Base-by-base conservation (phyloP, 1,140 invertebrate species). In the Coptotermes formosanus region DNA sequence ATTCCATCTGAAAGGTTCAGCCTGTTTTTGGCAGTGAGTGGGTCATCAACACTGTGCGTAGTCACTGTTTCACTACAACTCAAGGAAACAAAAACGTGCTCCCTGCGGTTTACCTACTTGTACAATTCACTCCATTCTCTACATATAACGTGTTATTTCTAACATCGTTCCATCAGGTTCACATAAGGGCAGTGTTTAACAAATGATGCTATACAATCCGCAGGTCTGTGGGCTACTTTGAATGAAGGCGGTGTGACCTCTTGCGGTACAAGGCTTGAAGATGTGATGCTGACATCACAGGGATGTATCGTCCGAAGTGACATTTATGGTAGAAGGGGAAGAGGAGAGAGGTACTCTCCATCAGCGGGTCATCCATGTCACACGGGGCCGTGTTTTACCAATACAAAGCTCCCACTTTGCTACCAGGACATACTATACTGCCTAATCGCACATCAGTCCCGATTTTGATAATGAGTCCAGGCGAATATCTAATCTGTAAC, bases 241-340 rank as follows among this genome's bases (percentile, higher is more conserved):
- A 75, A n/a, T 75, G 25, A 30, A 75, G 64, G 64, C n/a, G 64
- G 64, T 30, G n/a, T 75, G 64, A 75, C 64, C 64, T 75, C 64
- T 75, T 75, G 64, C 64, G 64, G 64, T 75, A 75, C 64, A 30
- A 16, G 25, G 7, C 64, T 30, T 30, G 64, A 75, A 75, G 64
- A 75, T 75, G 64, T 75, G 64, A 75, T 75, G 64, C 25, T 30
- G 64, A 75, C 64, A 25, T 75, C 64, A 75, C 25, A 11, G 2
- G 64, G 64, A 25, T 30, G 64, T n/a, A 75, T 75, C 64, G 25
- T 75, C 59, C 19, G 59, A 64, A 64, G 64, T 75, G 64, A 75
- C 64, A 75, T 75, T n/a, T 30, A 75, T 30, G 2, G 64, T 4
- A 38, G n/a, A 75, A 16, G 64, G 59, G 14, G 64, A 75, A 75